Evolutionary conservation across 1,140 invertebrate genomes (phyloP).

Genomic region (Tetranychus urticae): DNA sequence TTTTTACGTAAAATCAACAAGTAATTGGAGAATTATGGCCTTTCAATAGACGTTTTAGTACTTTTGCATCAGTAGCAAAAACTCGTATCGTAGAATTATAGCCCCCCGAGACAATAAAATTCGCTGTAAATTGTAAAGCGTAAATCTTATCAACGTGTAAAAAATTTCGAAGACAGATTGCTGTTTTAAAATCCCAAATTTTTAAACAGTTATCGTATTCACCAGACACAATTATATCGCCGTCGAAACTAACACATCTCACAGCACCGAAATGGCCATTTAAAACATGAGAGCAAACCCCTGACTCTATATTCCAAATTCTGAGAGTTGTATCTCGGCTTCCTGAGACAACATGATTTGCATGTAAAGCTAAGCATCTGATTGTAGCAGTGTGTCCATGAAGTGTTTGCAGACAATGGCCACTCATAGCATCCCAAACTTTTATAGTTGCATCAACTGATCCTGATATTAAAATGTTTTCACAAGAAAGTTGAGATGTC

Average conservation of each 20-base stretch:
- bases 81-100: conserved; percentile 92
- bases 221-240: conserved; percentile 75
- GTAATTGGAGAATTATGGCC: conserved; percentile 94
- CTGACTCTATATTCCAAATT: conserved; percentile 81
- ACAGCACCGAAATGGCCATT: conserved; percentile 91
- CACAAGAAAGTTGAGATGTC: conserved; percentile 82
- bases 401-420: conserved; percentile 70
- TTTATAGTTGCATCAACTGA: conserved; percentile 90
- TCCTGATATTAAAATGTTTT: conserved; percentile 75
- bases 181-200: conserved; percentile 88
- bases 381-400: conserved; percentile 95
- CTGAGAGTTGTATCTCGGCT: conserved; percentile 85
- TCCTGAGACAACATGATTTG: conserved; percentile 82
- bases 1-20: conserved; percentile 86
- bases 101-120: conserved; percentile 91
- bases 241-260: conserved; percentile 95
- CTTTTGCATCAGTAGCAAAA: conserved; percentile 85
- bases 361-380: conserved; percentile 86
- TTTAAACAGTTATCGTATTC: conserved; percentile 97
- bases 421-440: conserved; percentile 87
- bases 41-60: conserved; percentile 74
- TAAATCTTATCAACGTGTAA: conserved; percentile 94
- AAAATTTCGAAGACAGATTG: conserved; percentile 82
- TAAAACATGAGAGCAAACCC: conserved; percentile 69
- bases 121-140: conserved; percentile 91